phyloP scores from a whole-genome alignment of 2,113 vertebrate species.

The Amphiprion ocellaris region DNA sequence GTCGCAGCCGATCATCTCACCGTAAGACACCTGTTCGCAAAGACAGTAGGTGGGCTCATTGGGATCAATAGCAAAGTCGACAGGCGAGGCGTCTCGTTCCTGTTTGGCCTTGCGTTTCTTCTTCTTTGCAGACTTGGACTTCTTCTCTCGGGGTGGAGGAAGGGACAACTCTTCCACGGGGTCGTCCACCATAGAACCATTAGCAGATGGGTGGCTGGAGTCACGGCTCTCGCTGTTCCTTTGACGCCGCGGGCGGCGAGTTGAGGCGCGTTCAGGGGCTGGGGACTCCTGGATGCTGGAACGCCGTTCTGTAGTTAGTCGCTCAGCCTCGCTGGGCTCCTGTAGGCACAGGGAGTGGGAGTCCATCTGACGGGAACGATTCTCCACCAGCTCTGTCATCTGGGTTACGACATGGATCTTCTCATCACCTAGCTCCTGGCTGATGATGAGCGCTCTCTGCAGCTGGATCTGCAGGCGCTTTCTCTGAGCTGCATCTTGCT shows the following conservation, averaged over 20 bases:
- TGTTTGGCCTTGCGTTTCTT: constrained; percentile 95
- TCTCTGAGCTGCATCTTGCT: constrained; percentile 91
- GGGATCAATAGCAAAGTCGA: constrained; percentile 94
- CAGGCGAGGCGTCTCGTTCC: constrained; percentile 93
- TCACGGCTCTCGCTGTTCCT: constrained; percentile 96
- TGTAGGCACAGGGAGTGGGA: constrained; percentile 92
- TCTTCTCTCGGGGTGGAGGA: constrained; percentile 93
- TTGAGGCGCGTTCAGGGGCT: constrained; percentile 87
- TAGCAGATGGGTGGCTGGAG: constrained; percentile 90
- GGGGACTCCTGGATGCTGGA: constrained; percentile 68
- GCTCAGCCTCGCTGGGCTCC: constrained; percentile 87
- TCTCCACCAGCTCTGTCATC: constrained; percentile 97
- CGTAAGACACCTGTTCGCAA: constrained; percentile 95
- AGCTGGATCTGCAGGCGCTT: constrained; percentile 95
- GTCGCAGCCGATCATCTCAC: constrained; percentile 97
- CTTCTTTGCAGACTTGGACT: constrained; percentile 95
- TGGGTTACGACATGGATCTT: constrained; percentile 98
- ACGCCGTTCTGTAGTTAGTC: constrained; percentile 81
- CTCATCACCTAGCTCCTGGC: constrained; percentile 97
- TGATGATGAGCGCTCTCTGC: constrained; percentile 94
- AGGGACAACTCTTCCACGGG: constrained; percentile 89
- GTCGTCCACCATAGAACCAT: constrained; percentile 88
- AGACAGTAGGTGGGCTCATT: constrained; percentile 97
- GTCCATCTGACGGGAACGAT: constrained; percentile 96
- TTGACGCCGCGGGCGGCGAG: constrained; percentile 92